Conservation (phyloP, 2,113 vertebrate species). For the Chascanopsetta lugubris region DNA sequence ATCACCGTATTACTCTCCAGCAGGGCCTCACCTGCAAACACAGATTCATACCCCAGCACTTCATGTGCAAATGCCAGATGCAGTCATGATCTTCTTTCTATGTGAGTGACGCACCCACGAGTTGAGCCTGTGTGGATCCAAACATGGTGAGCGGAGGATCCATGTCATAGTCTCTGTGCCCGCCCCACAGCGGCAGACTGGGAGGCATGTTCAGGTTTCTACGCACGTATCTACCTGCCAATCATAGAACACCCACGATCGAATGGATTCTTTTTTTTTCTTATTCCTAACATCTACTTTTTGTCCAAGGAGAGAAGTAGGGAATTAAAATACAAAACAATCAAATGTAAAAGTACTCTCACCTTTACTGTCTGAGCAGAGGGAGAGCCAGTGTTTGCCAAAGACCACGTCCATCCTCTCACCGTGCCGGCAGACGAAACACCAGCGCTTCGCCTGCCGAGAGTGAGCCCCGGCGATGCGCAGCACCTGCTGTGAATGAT, state of each 20-base stretch:
- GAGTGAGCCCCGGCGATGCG: conserved; percentile 81
- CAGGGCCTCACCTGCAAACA: conserved; percentile 88
- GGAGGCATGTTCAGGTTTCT: conserved; percentile 95
- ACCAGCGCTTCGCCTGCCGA: conserved; percentile 87
- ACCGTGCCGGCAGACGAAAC: conserved; percentile 95
- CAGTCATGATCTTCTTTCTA: too few relatives aligned
- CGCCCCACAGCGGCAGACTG: conserved; percentile 89
- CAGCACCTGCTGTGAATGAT: conserved; percentile 79
- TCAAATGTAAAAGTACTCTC: conserved; percentile 37
- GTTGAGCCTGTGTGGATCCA: conserved; percentile 90
- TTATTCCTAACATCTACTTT: background rate
- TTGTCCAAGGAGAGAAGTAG: background rate
- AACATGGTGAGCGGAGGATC: conserved; percentile 95
- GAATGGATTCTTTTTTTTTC: background rate
- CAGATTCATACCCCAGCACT: background rate
- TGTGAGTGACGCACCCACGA: conserved; percentile 76
- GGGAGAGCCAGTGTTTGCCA: conserved; percentile 95
- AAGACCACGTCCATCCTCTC: conserved; percentile 98
- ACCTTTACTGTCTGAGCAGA: conserved; percentile 98
- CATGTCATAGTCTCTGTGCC: conserved; percentile 91
- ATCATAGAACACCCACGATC: background rate
- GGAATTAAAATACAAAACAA: background rate
- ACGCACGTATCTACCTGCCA: conserved; percentile 89
- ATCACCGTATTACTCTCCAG: conserved; percentile 89
- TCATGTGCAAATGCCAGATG: background rate